These are phyloP conservation scores for Cerastis rubricosa DNA, from an alignment of 2,888 invertebrate species.

Conservation along the genomic window DNA sequence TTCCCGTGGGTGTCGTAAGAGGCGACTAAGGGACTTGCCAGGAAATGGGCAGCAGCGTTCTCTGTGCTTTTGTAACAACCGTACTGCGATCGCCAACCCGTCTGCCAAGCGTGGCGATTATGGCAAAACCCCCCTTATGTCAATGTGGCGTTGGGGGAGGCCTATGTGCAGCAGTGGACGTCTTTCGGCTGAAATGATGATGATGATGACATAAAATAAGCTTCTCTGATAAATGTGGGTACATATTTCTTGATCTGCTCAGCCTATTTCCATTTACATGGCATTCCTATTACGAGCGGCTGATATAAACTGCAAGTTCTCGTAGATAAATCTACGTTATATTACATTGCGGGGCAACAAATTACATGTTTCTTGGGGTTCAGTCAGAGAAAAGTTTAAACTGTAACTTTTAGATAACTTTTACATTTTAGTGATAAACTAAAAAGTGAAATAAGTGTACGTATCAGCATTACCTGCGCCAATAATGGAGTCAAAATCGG, in stretches of 20 bases:
- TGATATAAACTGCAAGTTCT: constrained; percentile 55
- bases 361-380: constrained; percentile 42
- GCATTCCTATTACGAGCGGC: constrained; percentile 55
- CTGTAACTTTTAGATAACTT: not conserved
- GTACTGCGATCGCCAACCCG: too few species aligned
- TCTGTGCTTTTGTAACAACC: too few species aligned
- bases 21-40: too few species aligned
- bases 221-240: constrained; percentile 29
- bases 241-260: constrained; percentile 45
- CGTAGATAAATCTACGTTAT: constrained; percentile 54
- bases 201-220: constrained; percentile 43
- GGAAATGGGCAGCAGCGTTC: too few species aligned
- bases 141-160: too few species aligned
- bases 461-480: not conserved
- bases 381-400: constrained; percentile 5
- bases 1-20: too few species aligned
- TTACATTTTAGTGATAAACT: not conserved
- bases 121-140: too few species aligned
- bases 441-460: not conserved
- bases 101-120: too few species aligned
- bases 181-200: too few species aligned
- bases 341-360: constrained; percentile 51
- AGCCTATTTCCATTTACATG: constrained; percentile 55
- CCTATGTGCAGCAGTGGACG: too few species aligned
- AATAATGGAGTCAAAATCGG: too few species aligned